A percentile compares a stretch with the other conserved stretches of the same genome.
Conservation (phyloP, 2,113 vertebrate genomes). For the Taurulus bubalis region DNA sequence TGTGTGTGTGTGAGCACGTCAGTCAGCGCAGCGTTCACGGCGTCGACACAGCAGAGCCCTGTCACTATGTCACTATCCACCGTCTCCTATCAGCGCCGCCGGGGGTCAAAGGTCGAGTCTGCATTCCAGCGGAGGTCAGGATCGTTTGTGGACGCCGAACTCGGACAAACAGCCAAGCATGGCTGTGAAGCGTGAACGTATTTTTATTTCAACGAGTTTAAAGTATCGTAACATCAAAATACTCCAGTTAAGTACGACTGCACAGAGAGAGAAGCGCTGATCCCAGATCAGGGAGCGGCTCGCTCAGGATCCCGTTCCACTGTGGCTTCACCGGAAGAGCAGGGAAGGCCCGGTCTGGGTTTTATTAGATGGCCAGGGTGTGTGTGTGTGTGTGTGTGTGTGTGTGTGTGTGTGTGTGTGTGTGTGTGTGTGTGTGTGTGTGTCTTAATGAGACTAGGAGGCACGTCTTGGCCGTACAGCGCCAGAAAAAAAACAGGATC, state of each 20-base stretch:
- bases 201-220: too few species aligned
- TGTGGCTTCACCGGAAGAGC: slow-evolving; percentile 47
- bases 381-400: slow-evolving; percentile 30
- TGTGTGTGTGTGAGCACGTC: slow-evolving; percentile 7
- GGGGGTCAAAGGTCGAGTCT: slow-evolving; percentile 56
- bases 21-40: slow-evolving; percentile 33
- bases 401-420: slow-evolving; percentile 31
- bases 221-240: too few species aligned
- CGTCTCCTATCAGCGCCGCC: slow-evolving; percentile 50
- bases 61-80: slow-evolving; percentile 50
- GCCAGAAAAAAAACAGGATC: slow-evolving; percentile 70
- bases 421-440: slow-evolving; percentile 29
- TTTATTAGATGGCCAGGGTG: slow-evolving; percentile 65
- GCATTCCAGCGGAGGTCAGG: slow-evolving; percentile 62
- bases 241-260: too few species aligned
- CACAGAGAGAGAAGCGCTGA: slow-evolving; percentile 7
- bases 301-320: slow-evolving; percentile 17
- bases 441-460: slow-evolving; percentile 43
- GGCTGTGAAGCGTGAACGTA: too few species aligned
- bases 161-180: slow-evolving; percentile 2
- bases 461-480: slow-evolving; percentile 29
- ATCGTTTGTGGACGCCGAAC: slow-evolving; percentile 30
- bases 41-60: not conserved
- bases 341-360: slow-evolving; percentile 52
- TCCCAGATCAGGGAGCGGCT: slow-evolving; percentile 39